Evolutionary conservation across 2,888 invertebrate species (phyloP), one percentile per base, ranked within the genome.

Genomic region (Andricus curvator): DNA sequence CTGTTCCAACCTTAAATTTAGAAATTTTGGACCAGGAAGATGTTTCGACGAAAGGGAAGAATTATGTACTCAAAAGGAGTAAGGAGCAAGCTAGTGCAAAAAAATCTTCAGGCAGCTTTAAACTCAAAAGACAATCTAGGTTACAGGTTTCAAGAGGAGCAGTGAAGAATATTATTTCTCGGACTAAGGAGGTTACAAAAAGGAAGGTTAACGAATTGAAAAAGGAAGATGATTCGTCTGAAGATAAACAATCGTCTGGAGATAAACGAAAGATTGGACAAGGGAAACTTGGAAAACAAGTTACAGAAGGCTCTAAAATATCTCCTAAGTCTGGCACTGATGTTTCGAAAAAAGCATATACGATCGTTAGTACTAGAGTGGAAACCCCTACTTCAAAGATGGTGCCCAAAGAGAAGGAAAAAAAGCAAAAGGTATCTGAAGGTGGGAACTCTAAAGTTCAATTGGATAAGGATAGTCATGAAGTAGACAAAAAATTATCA

Each of bases 1-100:
- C 84, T 67, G 77, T 80, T 9, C 88, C 88, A 22, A 83, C 85
- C 0, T 84, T 86, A 13, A 90, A 89, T 65, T 88, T 90, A 0
- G 90, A 86, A 25, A 90, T 89, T 79, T 90, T 90, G 1, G 91
- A 91, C 64, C 81, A 87, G 11, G 90, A 91, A 5, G 89, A 91
- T 15, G 29, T 64, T 9, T 66, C 82, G 0, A 90, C 89, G 62
- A 88, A 85, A 80, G 68, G 79, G 8, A 86, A 85, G 67, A 88
- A 85, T 25, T 70, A 78, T 56, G 6, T 41, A 29, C 78, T 1
- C 65, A 68, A 22, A 17, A 37, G 22, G 77, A 70, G 74, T 78
- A 13, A 87, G 77, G 56, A 86, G 83, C 33, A 87, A 85, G 51
- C 83, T 77, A 22, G 20, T 11, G 20, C 1, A n/a, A 76, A 70